A percentile compares a stretch with the other conserved stretches of the same genome.
Evolutionary conservation across 2,113 vertebrate species (phyloP).

Genomic region (Nerophis ophidion): DNA sequence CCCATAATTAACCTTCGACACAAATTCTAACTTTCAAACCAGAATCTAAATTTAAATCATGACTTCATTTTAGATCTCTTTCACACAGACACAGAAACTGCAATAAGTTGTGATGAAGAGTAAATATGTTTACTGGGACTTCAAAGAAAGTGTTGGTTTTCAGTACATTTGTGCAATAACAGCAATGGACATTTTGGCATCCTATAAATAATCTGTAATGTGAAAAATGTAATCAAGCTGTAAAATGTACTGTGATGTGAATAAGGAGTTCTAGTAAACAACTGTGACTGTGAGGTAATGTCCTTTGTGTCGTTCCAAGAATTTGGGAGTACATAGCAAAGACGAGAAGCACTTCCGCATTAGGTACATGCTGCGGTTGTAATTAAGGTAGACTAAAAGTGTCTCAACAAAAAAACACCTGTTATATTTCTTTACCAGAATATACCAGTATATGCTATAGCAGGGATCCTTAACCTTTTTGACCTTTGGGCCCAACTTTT

Average conservation of each 20-base stretch:
- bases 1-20: no score
- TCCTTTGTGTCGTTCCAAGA: neutral
- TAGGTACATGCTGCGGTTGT: neutral
- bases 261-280: neutral
- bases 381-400: neutral
- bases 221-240: neutral
- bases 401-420: neutral
- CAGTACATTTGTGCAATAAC: no score
- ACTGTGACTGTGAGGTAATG: neutral
- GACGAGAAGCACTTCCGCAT: neutral
- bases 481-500: no score
- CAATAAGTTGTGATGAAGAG: conserved; percentile 5
- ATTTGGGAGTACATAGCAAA: neutral
- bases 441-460: no score
- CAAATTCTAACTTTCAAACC: no score
- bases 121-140: conserved; percentile 27
- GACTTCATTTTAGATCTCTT: neutral
- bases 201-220: neutral
- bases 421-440: no score
- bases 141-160: neutral
- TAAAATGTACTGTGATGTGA: neutral
- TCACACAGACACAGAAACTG: conserved; percentile 6
- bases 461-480: no score
- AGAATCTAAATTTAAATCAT: neutral
- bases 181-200: neutral